Evolutionary conservation across 2,797 vertebrate species (phyloP), one percentile per base, ranked within the genome.

Genomic region (Semaprochilodus insignis): DNA sequence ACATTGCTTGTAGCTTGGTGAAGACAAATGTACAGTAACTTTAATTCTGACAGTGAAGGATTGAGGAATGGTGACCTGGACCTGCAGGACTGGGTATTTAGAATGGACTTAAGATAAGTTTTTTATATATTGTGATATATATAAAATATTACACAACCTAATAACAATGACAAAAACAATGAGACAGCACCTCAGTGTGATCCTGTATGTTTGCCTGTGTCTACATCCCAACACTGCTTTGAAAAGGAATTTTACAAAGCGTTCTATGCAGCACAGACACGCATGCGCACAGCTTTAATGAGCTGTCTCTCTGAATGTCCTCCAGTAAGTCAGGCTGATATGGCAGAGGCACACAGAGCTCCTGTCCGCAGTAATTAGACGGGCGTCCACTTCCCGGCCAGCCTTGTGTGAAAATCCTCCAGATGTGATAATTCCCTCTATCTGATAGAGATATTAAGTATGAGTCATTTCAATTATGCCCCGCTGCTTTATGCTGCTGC

Each of bases 371-470:
- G 52, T 85, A 81, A 85, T 80, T 85, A 80, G 81, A 25, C 70
- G 65, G 65, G 74, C 59, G 65, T 81, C 65, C 36, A 67, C 71
- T 81, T 59, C 31, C 48, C 59, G 71, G 36, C 52, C 65, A 81
- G 74, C 57, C 6, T 15, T n/a, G 1, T 73, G 72, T 11, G 4
- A 69, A 87, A 83, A 83, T 85, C 77, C 57, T 82, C 52, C 71
- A 79, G 52, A 81, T 74, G 40, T 65, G 63, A 83, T 85, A 77
- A 85, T 80, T 82, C 60, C 70, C 74, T 16, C 31, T 82, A 27
- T 40, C 57, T 82, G 83, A 85, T 80, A 54, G 67, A 81, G 67
- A 85, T 79, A 85, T 83, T 82, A 83, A 87, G 74, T 81, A 78
- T 69, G 65, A 85, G 74, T 87, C 78, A 81, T 69, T 81, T 79